phyloP scores from a whole-genome alignment of 2,113 vertebrate genomes.

The Hydrochoerus hydrochaeris region DNA sequence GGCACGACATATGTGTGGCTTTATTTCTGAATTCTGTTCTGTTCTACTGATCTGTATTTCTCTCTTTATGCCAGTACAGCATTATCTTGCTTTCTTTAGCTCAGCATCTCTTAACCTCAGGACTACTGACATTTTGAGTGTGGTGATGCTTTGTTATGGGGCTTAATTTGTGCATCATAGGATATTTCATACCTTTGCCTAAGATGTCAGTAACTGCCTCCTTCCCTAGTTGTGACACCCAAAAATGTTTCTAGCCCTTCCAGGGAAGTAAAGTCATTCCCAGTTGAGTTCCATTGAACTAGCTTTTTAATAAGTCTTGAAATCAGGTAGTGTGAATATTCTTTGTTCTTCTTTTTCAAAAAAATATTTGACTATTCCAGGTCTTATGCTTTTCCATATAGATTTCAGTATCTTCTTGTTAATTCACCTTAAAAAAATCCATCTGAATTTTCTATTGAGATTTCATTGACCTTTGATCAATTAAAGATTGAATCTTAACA shows the following conservation, averaged over 20 bases:
- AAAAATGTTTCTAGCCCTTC: background rate
- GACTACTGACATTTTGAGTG: background rate
- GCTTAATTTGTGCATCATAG: background rate
- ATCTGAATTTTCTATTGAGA: background rate
- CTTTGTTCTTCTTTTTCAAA: background rate
- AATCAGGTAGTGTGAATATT: background rate
- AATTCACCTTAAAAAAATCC: background rate
- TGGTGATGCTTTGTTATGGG: background rate
- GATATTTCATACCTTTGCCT: background rate
- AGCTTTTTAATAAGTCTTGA: background rate
- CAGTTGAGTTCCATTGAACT: background rate
- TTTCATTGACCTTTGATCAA: background rate
- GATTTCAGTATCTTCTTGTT: constrained; percentile 32
- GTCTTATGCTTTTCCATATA: constrained; percentile 23
- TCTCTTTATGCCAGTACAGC: background rate
- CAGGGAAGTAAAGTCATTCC: background rate
- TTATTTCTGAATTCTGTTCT: constrained; percentile 25
- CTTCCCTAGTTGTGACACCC: background rate
- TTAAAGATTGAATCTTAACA: background rate
- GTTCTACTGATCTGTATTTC: background rate
- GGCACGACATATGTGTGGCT: background rate
- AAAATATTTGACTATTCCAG: constrained; percentile 16
- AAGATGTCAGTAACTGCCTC: background rate
- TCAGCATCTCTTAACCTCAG: background rate
- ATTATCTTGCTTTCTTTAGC: background rate